A percentile compares a stretch with the other conserved stretches of the same genome.
Conservation (phyloP, 2,888 invertebrate genomes). For the Pantelozetes paolii region DNA sequence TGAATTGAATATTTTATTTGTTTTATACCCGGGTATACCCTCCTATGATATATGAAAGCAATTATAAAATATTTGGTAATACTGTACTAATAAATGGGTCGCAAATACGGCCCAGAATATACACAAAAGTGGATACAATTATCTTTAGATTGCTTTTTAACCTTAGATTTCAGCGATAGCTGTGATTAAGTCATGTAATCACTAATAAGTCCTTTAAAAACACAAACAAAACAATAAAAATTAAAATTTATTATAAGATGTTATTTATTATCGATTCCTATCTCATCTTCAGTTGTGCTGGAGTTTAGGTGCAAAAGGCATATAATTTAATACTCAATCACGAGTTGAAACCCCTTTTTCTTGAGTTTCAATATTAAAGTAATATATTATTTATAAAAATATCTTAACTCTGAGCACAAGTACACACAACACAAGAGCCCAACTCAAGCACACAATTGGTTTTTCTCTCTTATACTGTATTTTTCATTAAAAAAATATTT, state of each 20-base stretch:
- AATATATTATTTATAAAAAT: conserved; percentile 8
- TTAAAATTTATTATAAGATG: no score
- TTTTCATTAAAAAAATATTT: background rate
- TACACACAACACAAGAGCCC: no score
- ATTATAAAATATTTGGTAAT: background rate
- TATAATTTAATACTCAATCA: conserved; percentile 33
- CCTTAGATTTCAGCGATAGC: background rate
- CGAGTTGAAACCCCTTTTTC: conserved; percentile 4
- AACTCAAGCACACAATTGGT: no score
- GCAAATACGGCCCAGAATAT: background rate
- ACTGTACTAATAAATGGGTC: conserved; percentile 12
- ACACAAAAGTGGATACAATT: background rate
- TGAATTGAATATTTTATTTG: background rate
- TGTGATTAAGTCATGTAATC: background rate
- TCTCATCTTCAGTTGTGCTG: background rate
- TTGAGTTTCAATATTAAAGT: background rate
- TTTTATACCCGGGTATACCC: background rate
- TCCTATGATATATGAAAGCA: background rate
- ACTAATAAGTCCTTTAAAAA: no score
- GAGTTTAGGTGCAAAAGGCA: background rate
- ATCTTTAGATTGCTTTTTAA: background rate
- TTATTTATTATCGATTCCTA: background rate
- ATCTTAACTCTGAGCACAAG: no score
- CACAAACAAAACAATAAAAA: no score
- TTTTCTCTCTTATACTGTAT: background rate